Conservation (phyloP, 2,113 vertebrate species). For the Scomber scombrus region DNA sequence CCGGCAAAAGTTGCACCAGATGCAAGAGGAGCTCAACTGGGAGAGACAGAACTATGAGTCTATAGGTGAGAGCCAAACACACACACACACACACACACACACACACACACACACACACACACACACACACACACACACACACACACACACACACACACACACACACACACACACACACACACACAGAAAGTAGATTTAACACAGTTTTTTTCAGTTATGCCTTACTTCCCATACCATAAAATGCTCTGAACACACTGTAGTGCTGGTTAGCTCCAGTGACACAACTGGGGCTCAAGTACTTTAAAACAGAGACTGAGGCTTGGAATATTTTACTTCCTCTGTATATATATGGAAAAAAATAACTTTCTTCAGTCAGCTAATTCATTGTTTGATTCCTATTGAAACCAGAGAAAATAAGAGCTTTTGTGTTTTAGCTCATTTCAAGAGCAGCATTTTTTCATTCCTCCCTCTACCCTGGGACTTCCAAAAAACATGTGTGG, state of each 20-base stretch:
- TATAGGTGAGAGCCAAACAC: constrained; percentile 60
- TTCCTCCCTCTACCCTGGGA: too few species aligned
- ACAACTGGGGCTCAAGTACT: neutral
- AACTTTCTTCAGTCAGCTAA: neutral
- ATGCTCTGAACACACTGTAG: neutral
- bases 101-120: too few species aligned
- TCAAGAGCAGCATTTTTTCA: too few species aligned
- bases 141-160: too few species aligned
- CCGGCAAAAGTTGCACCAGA: constrained; percentile 79
- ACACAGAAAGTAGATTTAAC: too few species aligned
- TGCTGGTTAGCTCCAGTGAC: neutral
- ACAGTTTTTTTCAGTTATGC: neutral
- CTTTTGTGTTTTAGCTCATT: neutral
- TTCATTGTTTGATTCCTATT: neutral
- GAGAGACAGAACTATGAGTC: constrained; percentile 81
- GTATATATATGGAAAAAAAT: neutral
- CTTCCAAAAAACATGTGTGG: neutral
- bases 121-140: too few species aligned
- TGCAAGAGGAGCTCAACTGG: constrained; percentile 84
- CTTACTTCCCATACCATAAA: too few species aligned
- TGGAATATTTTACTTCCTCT: neutral
- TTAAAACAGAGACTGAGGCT: neutral
- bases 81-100: neutral
- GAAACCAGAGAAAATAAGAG: too few species aligned
- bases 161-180: too few species aligned